A percentile compares a stretch with the other conserved stretches of the same genome.
These are phyloP conservation scores for Ips typographus DNA, from an alignment of 1,140 invertebrate species.

Conservation along the genomic window DNA sequence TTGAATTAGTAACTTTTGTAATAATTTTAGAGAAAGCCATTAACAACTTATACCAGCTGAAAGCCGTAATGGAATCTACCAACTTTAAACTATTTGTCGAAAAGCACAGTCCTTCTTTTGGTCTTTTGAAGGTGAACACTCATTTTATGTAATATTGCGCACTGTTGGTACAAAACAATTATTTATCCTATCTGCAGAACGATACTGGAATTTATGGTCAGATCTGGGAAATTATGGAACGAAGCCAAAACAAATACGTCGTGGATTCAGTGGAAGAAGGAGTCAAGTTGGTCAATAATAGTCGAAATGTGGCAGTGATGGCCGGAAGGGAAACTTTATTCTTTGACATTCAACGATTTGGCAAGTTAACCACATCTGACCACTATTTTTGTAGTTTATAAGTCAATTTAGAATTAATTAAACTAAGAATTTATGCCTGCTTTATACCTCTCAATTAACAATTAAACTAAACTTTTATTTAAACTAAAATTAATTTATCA, in stretches of 20 bases:
- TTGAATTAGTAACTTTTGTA: neutral
- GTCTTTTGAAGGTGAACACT: conserved; percentile 61
- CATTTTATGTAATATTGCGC: neutral
- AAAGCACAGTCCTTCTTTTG: conserved; percentile 65
- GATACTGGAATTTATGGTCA: conserved; percentile 70
- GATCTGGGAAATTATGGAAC: conserved; percentile 64
- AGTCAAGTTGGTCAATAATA: conserved; percentile 60
- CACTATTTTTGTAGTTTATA: neutral
- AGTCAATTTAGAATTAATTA: neutral
- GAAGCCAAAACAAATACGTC: conserved; percentile 55
- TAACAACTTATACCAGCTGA: conserved; percentile 61
- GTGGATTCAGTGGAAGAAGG: conserved; percentile 67
- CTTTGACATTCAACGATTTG: conserved; percentile 69
- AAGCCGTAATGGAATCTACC: conserved; percentile 61
- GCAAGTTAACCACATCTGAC: conserved; percentile 46
- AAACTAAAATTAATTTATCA: too few species aligned
- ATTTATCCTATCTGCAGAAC: conserved; percentile 54
- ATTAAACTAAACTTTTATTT: too few species aligned
- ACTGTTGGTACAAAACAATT: neutral
- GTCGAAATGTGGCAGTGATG: conserved; percentile 60
- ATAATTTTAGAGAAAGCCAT: conserved; percentile 60
- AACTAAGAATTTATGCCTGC: neutral
- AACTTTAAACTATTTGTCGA: conserved; percentile 66
- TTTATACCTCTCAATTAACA: too few species aligned
- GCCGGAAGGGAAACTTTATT: conserved; percentile 69